Base-by-base conservation (phyloP, 2,888 invertebrate genomes). In the Drosophila bunnanda region DNA sequence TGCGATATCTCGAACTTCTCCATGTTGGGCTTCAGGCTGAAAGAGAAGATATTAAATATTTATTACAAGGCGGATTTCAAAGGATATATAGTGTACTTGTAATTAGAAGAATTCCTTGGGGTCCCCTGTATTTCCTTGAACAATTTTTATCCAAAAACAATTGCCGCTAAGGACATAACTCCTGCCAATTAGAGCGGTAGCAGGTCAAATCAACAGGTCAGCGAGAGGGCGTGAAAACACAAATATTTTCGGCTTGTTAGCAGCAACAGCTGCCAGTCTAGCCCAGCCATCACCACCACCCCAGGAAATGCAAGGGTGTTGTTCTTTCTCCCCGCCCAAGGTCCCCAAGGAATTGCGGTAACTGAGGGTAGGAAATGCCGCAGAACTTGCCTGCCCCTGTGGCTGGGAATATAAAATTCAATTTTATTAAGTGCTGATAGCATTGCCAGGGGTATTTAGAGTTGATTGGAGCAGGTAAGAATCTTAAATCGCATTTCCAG, bases 1-100 rank as follows among this genome's bases (percentile, higher is more conserved):
- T 92, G 92, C 32, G 92, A 92, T 55, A 92, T 91, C 74, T 92
- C 92, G 64, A 90, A 90, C 50, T 89, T 91, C 65, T 91, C 90
- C 67, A 91, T 87, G 50, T 89, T 90, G 44, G 90, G 91, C 80
- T 90, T 88, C 15, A 89, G 73, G 75, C 90, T 91, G 69, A 0
- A 80, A 82, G 69, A 13, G 20, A 6, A 10, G 4, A 41, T 4
- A 7, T 9, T 3, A 17, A 7, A 15, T 3, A 17, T 48, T 6
- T 34, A 17, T 17, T 10, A 17, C 17, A 39, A 9, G 4, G n/a
- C n/a, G n/a, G n/a, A n/a, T 25, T 2, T 25, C 25, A 25, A 25
- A 4, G 25, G 25, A 25, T 25, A 25, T 25, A 25, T 25, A 25
- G 25, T 25, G n/a, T 25, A 2, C 25, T 25, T 34, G 13, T 34